A percentile compares a stretch with the other conserved stretches of the same genome.
phyloP scores from a whole-genome alignment of 2,797 vertebrate species.

The Melanogrammus aeglefinus region DNA sequence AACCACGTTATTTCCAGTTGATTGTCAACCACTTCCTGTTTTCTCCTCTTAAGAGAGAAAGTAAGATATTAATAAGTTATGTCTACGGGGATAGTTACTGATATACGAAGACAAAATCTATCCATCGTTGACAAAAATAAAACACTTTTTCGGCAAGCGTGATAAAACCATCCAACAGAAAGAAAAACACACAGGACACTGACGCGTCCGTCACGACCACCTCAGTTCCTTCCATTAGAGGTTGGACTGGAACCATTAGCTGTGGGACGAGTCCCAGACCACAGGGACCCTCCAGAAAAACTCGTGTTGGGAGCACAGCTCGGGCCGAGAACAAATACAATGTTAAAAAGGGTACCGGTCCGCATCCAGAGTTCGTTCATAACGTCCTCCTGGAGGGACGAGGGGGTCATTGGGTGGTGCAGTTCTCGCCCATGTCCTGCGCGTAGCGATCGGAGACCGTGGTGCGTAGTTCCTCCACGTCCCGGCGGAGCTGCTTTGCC shows the following conservation, averaged over 20 bases:
- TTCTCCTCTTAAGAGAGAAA: conserved; percentile 57
- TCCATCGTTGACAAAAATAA: conserved; percentile 47
- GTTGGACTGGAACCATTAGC: conserved; percentile 16
- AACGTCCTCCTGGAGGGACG: conserved; percentile 17
- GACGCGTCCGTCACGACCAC: not conserved
- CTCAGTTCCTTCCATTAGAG: conserved; percentile 42
- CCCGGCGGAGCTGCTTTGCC: conserved; percentile 84
- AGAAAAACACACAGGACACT: not conserved
- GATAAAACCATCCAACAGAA: conserved; percentile 11
- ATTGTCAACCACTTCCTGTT: conserved; percentile 77
- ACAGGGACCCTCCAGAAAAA: not conserved
- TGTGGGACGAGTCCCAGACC: not conserved
- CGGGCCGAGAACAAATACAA: not conserved
- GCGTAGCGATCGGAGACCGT: conserved; percentile 93
- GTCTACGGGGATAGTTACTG: conserved; percentile 49
- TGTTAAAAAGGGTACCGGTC: not conserved
- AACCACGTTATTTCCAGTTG: conserved; percentile 67
- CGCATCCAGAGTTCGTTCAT: not conserved
- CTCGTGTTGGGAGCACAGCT: not conserved
- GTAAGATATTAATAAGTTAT: conserved; percentile 63
- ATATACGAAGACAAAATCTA: conserved; percentile 31
- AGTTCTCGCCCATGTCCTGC: conserved; percentile 99
- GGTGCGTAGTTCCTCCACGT: conserved; percentile 91
- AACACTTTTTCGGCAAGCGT: conserved; percentile 64
- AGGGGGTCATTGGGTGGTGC: conserved; percentile 84